Evolutionary conservation across 2,113 vertebrate genomes (phyloP).

Genomic region (Uropsilus gracilis): DNA sequence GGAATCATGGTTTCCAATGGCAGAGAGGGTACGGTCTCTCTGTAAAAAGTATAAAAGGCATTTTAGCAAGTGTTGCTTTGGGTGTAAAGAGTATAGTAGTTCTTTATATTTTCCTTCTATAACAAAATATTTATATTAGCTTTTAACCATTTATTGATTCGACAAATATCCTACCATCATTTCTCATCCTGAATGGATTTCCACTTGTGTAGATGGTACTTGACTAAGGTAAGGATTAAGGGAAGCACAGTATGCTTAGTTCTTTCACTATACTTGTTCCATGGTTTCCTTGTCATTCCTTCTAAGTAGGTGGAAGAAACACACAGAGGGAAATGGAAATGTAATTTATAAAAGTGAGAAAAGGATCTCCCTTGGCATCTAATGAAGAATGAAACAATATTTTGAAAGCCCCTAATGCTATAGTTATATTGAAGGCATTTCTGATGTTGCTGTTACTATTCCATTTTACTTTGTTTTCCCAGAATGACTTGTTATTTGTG

Average conservation of each 20-base stretch:
- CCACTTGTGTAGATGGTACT: background rate
- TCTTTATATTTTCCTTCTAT: background rate
- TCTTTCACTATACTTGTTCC: background rate
- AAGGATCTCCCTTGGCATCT: background rate
- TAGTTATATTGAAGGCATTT: background rate
- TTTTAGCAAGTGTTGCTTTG: background rate
- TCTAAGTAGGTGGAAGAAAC: background rate
- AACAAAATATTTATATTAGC: background rate
- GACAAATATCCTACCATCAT: background rate
- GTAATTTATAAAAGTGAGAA: background rate
- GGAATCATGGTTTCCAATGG: background rate
- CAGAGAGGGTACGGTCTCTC: background rate
- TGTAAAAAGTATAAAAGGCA: background rate
- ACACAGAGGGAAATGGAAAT: background rate
- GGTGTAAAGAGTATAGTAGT: background rate
- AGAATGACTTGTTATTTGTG: conserved; percentile 63
- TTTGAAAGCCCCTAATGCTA: background rate
- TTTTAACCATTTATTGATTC: background rate
- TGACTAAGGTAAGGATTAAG: background rate
- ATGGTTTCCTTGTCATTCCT: background rate
- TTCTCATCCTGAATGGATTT: background rate
- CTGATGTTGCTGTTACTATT: background rate
- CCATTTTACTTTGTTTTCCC: conserved; percentile 55
- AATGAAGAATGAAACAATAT: conserved; percentile 5
- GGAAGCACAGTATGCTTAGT: background rate